Evolutionary conservation across 1,140 invertebrate species (phyloP).

Genomic region (Drosophila varians): DNA sequence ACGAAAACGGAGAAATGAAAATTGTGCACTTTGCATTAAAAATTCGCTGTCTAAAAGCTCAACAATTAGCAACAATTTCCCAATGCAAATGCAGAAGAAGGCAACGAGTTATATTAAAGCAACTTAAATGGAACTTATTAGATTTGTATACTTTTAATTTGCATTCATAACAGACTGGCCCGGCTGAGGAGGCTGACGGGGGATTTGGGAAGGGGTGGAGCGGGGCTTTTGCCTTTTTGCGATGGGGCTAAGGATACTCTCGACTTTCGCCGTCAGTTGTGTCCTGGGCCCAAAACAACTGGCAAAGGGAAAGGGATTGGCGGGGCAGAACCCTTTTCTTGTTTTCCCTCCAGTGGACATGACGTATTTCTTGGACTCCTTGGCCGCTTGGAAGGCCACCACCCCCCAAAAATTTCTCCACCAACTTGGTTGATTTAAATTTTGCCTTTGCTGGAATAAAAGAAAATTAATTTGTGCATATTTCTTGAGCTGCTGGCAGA

Average conservation of each 20-base stretch:
- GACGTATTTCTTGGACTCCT: slow-evolving; percentile 57
- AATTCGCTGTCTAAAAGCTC: slow-evolving; percentile 78
- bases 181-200: not conserved
- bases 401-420: not conserved
- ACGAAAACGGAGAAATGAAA: not conserved
- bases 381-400: not conserved
- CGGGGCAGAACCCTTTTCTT: slow-evolving; percentile 70
- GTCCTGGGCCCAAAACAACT: slow-evolving; percentile 27
- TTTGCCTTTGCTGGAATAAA: slow-evolving; percentile 77
- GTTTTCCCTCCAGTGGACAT: slow-evolving; percentile 63
- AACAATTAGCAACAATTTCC: slow-evolving; percentile 79
- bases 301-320: not conserved
- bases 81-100: slow-evolving; percentile 63
- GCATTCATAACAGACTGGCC: slow-evolving; percentile 76
- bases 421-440: slow-evolving; percentile 71
- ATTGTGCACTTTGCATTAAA: slow-evolving; percentile 73
- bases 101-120: slow-evolving; percentile 71
- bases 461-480: slow-evolving; percentile 82
- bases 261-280: slow-evolving; percentile 56
- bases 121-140: slow-evolving; percentile 82
- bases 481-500: slow-evolving; percentile 73
- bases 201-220: not conserved
- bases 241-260: slow-evolving; percentile 31
- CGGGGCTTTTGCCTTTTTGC: slow-evolving; percentile 7
- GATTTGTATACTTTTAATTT: slow-evolving; percentile 83